Evolutionary conservation across 2,797 vertebrate genomes (phyloP).

Genomic region (Loris lydekkerianus): DNA sequence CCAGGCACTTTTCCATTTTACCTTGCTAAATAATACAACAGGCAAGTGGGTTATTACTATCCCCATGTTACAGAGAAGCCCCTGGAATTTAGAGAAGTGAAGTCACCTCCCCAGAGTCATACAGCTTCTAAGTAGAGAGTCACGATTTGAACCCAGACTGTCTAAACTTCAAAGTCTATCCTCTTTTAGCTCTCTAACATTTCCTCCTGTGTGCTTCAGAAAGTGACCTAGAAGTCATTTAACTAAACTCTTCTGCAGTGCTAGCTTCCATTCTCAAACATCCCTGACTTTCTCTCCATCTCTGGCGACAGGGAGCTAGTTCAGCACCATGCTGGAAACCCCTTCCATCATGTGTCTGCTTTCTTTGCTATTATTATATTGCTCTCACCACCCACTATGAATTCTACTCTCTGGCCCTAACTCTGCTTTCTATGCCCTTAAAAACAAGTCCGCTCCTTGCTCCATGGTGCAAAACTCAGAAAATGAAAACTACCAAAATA

Average conservation of each 20-base stretch:
- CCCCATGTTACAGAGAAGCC: background rate
- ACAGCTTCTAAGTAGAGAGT: background rate
- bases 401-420: background rate
- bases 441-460: conserved; percentile 10
- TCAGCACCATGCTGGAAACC: background rate
- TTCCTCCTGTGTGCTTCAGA: background rate
- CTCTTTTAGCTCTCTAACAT: conserved; percentile 22
- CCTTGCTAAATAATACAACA: background rate
- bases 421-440: conserved; percentile 5
- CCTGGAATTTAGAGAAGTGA: background rate
- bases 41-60: background rate
- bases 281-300: background rate
- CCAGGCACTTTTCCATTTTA: background rate
- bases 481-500: conserved; percentile 56
- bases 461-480: conserved; percentile 21
- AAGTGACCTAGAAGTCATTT: background rate
- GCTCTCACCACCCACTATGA: background rate
- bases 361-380: background rate
- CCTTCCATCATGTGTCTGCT: background rate
- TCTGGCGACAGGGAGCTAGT: background rate
- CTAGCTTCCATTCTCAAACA: conserved; percentile 9
- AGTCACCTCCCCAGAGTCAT: background rate
- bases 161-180: background rate
- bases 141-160: background rate
- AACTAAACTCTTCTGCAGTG: background rate